A percentile compares a stretch with the other conserved stretches of the same genome.
Evolutionary conservation across 2,888 invertebrate genomes (phyloP).

Genomic region (Folsomia candida): DNA sequence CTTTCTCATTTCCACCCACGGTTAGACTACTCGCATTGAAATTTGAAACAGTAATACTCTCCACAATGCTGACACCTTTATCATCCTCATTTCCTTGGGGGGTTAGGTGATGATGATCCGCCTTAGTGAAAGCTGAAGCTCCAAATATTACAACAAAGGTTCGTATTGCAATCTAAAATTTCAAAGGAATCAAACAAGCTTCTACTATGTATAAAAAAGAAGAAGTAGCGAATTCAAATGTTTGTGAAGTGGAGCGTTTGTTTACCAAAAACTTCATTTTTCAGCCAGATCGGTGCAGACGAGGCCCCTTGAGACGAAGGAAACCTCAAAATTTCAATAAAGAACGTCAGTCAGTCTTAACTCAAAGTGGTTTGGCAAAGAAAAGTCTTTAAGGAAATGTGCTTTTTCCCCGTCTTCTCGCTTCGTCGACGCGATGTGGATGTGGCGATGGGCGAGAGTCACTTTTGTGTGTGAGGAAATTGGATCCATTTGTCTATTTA

Average conservation of each 20-base stretch:
- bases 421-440: background rate
- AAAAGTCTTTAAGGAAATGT: background rate
- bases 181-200: background rate
- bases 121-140: background rate
- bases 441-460: background rate
- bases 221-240: background rate
- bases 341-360: background rate
- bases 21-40: too few species aligned
- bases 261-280: background rate
- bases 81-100: background rate
- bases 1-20: too few species aligned
- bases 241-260: background rate
- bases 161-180: background rate
- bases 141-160: background rate
- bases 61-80: too few species aligned
- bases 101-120: background rate
- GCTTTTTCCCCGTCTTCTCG: background rate
- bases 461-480: background rate
- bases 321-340: background rate
- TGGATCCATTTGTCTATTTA: background rate
- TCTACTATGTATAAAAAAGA: background rate
- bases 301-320: background rate
- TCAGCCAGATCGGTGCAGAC: background rate
- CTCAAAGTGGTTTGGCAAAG: background rate
- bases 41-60: too few species aligned